Evolutionary conservation across 2,797 vertebrate genomes (phyloP).

Genomic region (Melanotaenia boesemani): DNA sequence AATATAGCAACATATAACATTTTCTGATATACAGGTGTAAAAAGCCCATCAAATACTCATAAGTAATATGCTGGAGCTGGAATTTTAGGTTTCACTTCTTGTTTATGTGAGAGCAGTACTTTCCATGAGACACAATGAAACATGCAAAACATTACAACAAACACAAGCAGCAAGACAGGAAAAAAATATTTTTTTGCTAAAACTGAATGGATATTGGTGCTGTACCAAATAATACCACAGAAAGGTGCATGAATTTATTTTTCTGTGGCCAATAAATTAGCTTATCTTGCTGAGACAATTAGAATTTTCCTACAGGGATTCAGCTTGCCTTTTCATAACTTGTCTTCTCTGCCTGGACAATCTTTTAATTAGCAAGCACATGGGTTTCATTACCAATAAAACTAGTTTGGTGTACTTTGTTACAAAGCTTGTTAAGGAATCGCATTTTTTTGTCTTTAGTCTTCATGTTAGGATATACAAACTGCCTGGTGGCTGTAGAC

Average conservation of each 20-base stretch:
- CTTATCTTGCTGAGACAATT: not conserved
- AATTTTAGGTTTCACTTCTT: too few species aligned
- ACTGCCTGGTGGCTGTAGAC: not conserved
- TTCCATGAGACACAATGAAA: not conserved
- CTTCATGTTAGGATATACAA: conserved; percentile 1
- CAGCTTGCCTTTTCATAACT: not conserved
- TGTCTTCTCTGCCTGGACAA: not conserved
- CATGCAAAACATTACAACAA: not conserved
- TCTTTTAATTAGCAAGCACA: not conserved
- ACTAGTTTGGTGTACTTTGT: too few species aligned
- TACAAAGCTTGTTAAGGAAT: not conserved
- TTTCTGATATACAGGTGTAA: too few species aligned
- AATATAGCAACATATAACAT: not conserved
- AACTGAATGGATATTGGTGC: not conserved
- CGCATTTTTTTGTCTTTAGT: not conserved
- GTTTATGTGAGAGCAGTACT: too few species aligned
- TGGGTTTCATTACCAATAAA: not conserved
- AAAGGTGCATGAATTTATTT: not conserved
- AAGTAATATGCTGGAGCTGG: too few species aligned
- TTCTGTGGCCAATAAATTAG: not conserved
- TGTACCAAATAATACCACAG: not conserved
- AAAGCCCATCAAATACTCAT: not conserved
- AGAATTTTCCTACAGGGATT: not conserved
- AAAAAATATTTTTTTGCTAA: not conserved
- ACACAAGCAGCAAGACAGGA: not conserved